A percentile compares a stretch with the other conserved stretches of the same genome.
Conservation (phyloP, 2,113 vertebrate species). For the Etheostoma cragini region DNA sequence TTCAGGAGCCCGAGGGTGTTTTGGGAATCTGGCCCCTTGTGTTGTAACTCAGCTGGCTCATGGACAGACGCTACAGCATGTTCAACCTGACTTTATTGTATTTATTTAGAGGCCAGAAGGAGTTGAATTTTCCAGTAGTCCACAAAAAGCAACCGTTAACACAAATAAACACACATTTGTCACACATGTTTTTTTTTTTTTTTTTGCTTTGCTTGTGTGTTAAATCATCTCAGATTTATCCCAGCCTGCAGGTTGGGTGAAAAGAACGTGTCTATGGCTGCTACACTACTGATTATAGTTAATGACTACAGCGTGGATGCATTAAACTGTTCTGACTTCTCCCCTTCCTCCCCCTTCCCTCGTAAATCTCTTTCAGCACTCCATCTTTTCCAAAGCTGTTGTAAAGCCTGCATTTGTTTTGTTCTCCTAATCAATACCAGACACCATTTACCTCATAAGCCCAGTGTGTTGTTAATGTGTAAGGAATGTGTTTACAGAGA, state of each 20-base stretch:
- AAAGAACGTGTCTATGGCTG: neutral
- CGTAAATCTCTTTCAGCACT: neutral
- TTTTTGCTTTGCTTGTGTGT: neutral
- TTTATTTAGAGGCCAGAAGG: neutral
- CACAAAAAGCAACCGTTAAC: neutral
- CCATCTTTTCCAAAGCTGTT: neutral
- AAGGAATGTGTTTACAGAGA: conserved; percentile 30
- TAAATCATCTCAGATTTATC: neutral
- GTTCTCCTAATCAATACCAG: conserved; percentile 23
- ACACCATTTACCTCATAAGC: neutral
- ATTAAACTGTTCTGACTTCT: neutral
- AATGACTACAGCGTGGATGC: neutral
- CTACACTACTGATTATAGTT: no score
- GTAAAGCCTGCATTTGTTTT: neutral
- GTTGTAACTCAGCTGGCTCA: neutral
- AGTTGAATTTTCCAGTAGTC: neutral
- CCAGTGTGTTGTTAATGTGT: conserved; percentile 16
- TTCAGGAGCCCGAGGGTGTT: neutral
- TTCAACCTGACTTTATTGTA: neutral
- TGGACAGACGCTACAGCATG: neutral
- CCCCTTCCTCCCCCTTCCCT: no score
- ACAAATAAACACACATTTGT: neutral
- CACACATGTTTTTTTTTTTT: no score
- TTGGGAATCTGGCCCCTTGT: neutral
- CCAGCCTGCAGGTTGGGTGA: neutral